phyloP scores from a whole-genome alignment of 1,140 invertebrate species.

The Drosophila ficusphila region DNA sequence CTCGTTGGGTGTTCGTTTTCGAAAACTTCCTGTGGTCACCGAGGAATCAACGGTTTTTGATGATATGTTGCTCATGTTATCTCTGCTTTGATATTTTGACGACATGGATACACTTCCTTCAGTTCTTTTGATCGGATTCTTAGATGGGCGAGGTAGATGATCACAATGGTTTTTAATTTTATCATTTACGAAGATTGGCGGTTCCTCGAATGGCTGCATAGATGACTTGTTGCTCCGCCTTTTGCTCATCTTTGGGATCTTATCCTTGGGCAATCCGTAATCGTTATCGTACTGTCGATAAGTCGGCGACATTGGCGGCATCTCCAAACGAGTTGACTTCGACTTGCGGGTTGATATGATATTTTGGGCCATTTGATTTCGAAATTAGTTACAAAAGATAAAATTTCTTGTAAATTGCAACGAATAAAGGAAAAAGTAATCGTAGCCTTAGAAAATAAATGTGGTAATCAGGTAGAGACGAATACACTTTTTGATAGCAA shows the following conservation, averaged over 20 bases:
- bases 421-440: not conserved
- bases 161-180: not conserved
- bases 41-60: not conserved
- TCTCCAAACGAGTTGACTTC: not conserved
- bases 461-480: not conserved
- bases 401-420: conserved; percentile 5
- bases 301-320: not conserved
- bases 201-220: not conserved
- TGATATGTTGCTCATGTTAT: not conserved
- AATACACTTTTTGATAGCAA: not conserved
- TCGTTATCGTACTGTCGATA: not conserved
- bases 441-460: conserved; percentile 3
- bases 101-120: not conserved
- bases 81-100: not conserved
- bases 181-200: not conserved
- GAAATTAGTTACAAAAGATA: not conserved
- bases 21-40: not conserved
- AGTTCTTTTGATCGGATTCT: not conserved
- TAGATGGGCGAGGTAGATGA: not conserved
- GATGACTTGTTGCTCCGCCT: not conserved
- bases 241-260: not conserved
- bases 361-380: conserved; percentile 14
- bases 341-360: not conserved
- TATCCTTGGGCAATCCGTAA: not conserved
- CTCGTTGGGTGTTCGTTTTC: conserved; percentile 3